Conservation (phyloP, 2,888 invertebrate species). For the Prosapia bicincta region DNA sequence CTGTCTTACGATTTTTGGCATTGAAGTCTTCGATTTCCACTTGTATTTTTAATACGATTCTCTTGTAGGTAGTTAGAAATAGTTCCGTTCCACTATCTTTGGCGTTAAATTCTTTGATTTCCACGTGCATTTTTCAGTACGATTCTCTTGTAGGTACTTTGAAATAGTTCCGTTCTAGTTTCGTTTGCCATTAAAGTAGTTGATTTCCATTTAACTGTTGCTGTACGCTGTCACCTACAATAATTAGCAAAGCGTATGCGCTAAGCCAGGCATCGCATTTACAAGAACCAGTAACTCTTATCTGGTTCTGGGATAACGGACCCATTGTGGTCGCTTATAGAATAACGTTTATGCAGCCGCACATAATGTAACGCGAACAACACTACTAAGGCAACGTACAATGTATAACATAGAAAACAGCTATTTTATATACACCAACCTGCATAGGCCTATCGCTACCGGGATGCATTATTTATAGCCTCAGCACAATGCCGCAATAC, state of each 20-base stretch:
- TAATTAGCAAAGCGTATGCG: neutral
- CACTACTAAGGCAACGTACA: neutral
- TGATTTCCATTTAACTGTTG: neutral
- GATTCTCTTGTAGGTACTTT: too few species aligned
- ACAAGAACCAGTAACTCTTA: neutral
- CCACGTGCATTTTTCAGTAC: too few species aligned
- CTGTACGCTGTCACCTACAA: neutral
- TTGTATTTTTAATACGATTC: too few species aligned
- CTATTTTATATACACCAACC: neutral
- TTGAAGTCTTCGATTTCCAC: too few species aligned
- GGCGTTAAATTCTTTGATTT: too few species aligned
- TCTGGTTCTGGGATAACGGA: neutral
- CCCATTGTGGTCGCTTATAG: neutral
- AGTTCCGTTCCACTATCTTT: too few species aligned
- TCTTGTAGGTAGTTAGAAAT: too few species aligned
- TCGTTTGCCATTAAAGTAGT: too few species aligned
- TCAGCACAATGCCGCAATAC: neutral
- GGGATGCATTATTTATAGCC: neutral
- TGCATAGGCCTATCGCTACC: neutral
- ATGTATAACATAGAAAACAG: neutral
- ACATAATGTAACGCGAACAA: neutral
- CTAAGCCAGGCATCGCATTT: neutral
- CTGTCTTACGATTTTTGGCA: too few species aligned
- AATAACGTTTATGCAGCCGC: neutral
- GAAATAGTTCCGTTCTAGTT: too few species aligned